Base-by-base conservation (phyloP, 2,797 vertebrate species). In the Huso huso region DNA sequence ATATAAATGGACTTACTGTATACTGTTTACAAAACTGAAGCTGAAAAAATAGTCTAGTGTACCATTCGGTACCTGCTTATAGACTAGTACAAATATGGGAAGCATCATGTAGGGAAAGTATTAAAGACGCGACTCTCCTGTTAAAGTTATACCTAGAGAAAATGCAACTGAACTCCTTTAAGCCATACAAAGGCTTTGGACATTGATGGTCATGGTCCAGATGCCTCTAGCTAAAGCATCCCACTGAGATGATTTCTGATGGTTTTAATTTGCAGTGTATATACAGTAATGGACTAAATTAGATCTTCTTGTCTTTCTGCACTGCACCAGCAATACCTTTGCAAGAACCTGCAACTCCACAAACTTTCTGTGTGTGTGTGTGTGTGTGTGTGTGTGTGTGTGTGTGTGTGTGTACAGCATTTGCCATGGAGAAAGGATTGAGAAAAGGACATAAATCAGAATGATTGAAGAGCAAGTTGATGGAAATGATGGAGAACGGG, bases 191-290 rank as follows among this genome's bases (percentile, higher is more conserved):
- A 3, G 10, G 51, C 58, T 48, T n/a, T 61, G 63, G 58, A 65
- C 60, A 65, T 65, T 61, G 57, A 69, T 63, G 50, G 49, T 69
- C 13, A 15, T 37, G 63, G 73, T 72, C 74, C 77, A 75, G 74
- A 79, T 75, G 82, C 37, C 37, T 37, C 5, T 37, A 37, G 37
- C 37, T 37, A 37, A 37, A 37, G 37, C 37, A 37, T 37, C 37
- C 37, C 37, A 37, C 37, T 37, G 37, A 37, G 5, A 37, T 1
- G 5, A 79, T 79, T 78, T 68, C 66, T 68, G 73, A 82, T 75
- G 77, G 76, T 76, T 76, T 75, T 72, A 80, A 75, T 75, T 78
- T 70, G 12, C 10, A n/a, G 15, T 11, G 6, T 11, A 58, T n/a
- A 58, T 63, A 65, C 65, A 67, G 51, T 68, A 70, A 68, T 69